Evolutionary conservation across 2,888 invertebrate species (phyloP).

Genomic region (Frankliniella intonsa): DNA sequence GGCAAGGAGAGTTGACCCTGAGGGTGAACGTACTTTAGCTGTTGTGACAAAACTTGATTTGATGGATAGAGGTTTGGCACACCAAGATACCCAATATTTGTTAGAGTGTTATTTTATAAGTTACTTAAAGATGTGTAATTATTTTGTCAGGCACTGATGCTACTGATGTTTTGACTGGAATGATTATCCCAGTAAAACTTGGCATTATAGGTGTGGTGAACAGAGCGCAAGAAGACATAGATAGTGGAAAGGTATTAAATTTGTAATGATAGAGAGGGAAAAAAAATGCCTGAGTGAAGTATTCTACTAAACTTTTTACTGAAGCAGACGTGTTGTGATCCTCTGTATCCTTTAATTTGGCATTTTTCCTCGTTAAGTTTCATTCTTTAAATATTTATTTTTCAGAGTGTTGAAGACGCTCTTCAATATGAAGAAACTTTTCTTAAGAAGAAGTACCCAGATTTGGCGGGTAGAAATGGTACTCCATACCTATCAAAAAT

Average conservation of each 20-base stretch:
- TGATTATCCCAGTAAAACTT: conserved; percentile 58
- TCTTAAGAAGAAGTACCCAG: background rate
- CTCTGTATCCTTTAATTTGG: too few relatives aligned
- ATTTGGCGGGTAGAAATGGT: background rate
- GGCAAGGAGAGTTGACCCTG: conserved; percentile 56
- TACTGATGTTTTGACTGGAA: conserved; percentile 57
- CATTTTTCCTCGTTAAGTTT: too few relatives aligned
- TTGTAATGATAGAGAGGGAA: too few relatives aligned
- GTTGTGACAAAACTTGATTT: conserved; percentile 62
- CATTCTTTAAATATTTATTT: background rate
- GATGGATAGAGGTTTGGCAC: conserved; percentile 49
- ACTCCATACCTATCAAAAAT: background rate
- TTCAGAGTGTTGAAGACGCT: background rate
- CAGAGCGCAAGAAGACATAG: conserved; percentile 57
- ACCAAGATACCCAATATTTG: too few relatives aligned
- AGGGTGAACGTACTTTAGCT: conserved; percentile 56
- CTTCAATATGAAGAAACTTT: background rate
- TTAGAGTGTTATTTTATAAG: too few relatives aligned
- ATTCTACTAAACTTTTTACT: too few relatives aligned
- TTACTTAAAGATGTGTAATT: too few relatives aligned
- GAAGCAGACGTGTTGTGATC: too few relatives aligned
- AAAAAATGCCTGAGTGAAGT: too few relatives aligned
- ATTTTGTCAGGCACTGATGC: conserved; percentile 56
- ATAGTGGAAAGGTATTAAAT: conserved; percentile 45
- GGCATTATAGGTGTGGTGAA: conserved; percentile 64